These are phyloP conservation scores for Carcina quercana DNA, from an alignment of 2,888 invertebrate genomes.

Conservation along the genomic window DNA sequence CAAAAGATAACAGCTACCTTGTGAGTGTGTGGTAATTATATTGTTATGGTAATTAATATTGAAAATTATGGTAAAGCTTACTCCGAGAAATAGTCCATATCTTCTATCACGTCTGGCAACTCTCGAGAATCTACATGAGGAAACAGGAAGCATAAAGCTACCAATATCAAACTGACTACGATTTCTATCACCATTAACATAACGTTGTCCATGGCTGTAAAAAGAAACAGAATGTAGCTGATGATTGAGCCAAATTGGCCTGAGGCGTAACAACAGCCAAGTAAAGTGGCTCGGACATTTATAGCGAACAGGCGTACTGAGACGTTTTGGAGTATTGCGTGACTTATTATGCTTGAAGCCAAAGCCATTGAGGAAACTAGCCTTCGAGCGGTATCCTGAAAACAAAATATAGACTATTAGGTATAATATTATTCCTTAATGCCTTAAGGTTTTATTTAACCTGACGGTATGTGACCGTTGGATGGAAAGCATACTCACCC, in stretches of 20 bases:
- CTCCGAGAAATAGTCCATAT: constrained; percentile 65
- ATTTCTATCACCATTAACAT: constrained; percentile 29
- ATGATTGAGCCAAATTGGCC: constrained; percentile 50
- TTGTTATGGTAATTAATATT: neutral
- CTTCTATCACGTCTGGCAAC: constrained; percentile 50
- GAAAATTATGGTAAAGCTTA: constrained; percentile 20
- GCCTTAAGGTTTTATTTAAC: too few species aligned
- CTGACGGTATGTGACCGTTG: too few species aligned
- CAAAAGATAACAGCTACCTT: too few species aligned
- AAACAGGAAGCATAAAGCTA: constrained; percentile 34
- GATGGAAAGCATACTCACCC: too few species aligned
- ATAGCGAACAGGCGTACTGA: constrained; percentile 53
- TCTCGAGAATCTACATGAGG: constrained; percentile 56
- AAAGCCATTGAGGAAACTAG: constrained; percentile 37
- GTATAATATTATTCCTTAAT: too few species aligned
- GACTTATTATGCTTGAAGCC: constrained; percentile 38
- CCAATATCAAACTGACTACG: constrained; percentile 27
- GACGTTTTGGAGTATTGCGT: constrained; percentile 43
- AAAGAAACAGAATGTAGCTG: constrained; percentile 39
- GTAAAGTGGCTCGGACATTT: constrained; percentile 44
- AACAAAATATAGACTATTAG: constrained; percentile 10
- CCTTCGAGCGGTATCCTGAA: constrained; percentile 32
- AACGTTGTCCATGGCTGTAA: constrained; percentile 29
- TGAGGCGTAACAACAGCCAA: constrained; percentile 48
- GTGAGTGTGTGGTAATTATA: too few species aligned